Evolutionary conservation across 1,140 invertebrate species (phyloP).

Genomic region (Phenacoccus solenopsis): DNA sequence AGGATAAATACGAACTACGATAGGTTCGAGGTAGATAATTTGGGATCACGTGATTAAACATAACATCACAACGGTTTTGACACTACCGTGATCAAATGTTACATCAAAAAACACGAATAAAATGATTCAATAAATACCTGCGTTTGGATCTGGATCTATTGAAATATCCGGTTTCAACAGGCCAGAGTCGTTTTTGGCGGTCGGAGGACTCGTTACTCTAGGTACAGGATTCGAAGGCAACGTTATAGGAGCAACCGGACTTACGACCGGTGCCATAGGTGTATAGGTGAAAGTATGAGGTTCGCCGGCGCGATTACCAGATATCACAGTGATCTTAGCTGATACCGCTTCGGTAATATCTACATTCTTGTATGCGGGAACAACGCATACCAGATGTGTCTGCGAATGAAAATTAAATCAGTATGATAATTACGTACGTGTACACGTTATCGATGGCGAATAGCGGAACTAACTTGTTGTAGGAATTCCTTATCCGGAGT

Average conservation of each 20-base stretch:
- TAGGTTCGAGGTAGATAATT: too few relatives aligned
- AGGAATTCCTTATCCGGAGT: constrained; percentile 69
- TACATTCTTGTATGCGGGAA: constrained; percentile 58
- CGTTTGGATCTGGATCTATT: constrained; percentile 20
- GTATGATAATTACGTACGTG: too few relatives aligned
- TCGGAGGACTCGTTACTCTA: too few relatives aligned
- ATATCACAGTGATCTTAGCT: constrained; percentile 66
- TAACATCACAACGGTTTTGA: too few relatives aligned
- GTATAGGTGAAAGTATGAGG: constrained; percentile 76
- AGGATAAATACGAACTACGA: too few relatives aligned
- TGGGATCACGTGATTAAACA: too few relatives aligned
- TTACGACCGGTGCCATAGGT: constrained; percentile 30
- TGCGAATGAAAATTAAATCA: constrained; percentile 35
- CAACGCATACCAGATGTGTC: constrained; percentile 86
- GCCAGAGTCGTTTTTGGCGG: neutral
- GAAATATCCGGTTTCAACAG: constrained; percentile 21
- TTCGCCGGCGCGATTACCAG: constrained; percentile 78
- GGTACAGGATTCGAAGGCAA: too few relatives aligned
- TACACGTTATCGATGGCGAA: neutral
- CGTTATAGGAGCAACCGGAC: neutral
- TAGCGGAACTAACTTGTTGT: constrained; percentile 48
- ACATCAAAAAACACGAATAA: neutral
- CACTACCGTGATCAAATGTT: neutral
- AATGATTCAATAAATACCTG: neutral
- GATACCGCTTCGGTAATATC: constrained; percentile 51